Conservation (phyloP, 2,797 vertebrate genomes). For the Anomalospiza imberbis region DNA sequence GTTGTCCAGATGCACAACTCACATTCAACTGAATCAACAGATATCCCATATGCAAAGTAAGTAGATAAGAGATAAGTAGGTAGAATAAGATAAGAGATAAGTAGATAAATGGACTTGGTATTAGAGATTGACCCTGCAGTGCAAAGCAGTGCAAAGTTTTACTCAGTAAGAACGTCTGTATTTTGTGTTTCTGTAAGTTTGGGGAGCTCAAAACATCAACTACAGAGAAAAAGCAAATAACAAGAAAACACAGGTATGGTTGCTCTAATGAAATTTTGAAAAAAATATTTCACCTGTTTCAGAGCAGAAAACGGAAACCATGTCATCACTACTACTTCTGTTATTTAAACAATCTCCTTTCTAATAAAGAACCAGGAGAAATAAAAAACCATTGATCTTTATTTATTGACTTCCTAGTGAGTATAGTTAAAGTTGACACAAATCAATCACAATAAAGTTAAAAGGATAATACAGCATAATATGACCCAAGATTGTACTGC, state of each 20-base stretch:
- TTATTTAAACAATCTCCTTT: constrained; percentile 88
- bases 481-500: constrained; percentile 68
- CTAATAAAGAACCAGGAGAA: constrained; percentile 88
- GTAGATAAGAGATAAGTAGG: not conserved
- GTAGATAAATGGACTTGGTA: not conserved
- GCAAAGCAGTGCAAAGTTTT: not conserved
- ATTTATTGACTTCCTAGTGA: constrained; percentile 90
- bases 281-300: not conserved
- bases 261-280: not conserved
- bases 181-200: not conserved
- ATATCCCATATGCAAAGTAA: not conserved
- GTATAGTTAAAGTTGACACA: constrained; percentile 93
- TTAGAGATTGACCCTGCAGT: not conserved
- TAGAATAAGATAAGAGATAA: not conserved
- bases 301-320: not conserved
- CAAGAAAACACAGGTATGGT: not conserved
- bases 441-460: constrained; percentile 97
- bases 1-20: not conserved
- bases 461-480: constrained; percentile 86
- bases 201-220: not conserved
- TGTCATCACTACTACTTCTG: not conserved
- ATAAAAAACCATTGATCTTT: constrained; percentile 92
- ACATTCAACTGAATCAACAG: not conserved
- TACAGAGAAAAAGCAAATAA: not conserved
- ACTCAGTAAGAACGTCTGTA: not conserved